phyloP scores from a whole-genome alignment of 2,113 vertebrate species.

The Perca flavescens region DNA sequence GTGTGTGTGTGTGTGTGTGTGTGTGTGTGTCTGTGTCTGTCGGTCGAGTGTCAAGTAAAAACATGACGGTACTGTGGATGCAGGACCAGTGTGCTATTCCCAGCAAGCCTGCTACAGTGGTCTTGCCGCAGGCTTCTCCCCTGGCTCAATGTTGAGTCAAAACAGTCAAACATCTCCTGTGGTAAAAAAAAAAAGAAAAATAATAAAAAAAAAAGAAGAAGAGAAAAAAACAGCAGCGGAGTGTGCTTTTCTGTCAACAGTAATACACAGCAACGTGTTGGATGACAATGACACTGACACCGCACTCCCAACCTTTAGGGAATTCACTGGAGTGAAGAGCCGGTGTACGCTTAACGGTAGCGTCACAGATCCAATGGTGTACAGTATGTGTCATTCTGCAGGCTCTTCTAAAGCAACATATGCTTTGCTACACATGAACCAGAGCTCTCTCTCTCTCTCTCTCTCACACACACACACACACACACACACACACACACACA shows the following conservation, averaged over 20 bases:
- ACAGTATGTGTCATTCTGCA: constrained; percentile 57
- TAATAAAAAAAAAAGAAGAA: constrained; percentile 21
- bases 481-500: constrained; percentile 10
- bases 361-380: constrained; percentile 53
- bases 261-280: constrained; percentile 55
- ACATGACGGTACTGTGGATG: constrained; percentile 41
- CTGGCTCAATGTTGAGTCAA: constrained; percentile 71
- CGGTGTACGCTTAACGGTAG: constrained; percentile 25
- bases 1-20: constrained; percentile 8
- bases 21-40: constrained; percentile 9
- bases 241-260: constrained; percentile 69
- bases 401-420: constrained; percentile 41
- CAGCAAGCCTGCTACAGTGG: constrained; percentile 64
- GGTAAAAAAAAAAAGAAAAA: constrained; percentile 42
- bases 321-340: constrained; percentile 56
- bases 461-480: constrained; percentile 6
- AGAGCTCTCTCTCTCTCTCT: not conserved
- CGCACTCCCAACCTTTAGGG: constrained; percentile 63
- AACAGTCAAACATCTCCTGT: constrained; percentile 56
- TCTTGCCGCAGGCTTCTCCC: constrained; percentile 76
- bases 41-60: constrained; percentile 39
- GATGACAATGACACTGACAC: constrained; percentile 65
- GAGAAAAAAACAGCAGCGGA: constrained; percentile 6
- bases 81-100: constrained; percentile 66
- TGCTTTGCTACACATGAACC: constrained; percentile 41